These are phyloP conservation scores for Delphinapterus leucas DNA, from an alignment of 2,113 vertebrate genomes.

Conservation along the genomic window DNA sequence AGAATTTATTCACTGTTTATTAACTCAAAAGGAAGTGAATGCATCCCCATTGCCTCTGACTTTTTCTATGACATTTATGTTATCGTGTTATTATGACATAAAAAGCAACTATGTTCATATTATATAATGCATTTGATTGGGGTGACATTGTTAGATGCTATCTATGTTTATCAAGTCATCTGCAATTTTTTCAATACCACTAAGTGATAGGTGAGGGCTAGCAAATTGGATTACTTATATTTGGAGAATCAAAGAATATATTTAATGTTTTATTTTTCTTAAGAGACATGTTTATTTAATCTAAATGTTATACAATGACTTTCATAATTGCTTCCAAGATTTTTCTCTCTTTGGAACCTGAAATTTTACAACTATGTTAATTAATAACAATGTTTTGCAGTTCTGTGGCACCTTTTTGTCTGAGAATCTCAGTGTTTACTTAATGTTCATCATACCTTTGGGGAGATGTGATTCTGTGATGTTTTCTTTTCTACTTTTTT, in stretches of 20 bases:
- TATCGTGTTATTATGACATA: neutral
- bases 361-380: neutral
- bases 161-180: neutral
- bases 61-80: neutral
- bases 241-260: neutral
- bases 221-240: neutral
- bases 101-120: neutral
- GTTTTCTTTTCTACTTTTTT: slow-evolving; percentile 3
- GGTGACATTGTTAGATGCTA: neutral
- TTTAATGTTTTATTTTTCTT: slow-evolving; percentile 1
- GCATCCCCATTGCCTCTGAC: neutral
- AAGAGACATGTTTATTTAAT: slow-evolving; percentile 35
- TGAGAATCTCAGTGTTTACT: slow-evolving; percentile 57
- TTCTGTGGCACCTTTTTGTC: slow-evolving; percentile 25
- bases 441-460: neutral
- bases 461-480: neutral
- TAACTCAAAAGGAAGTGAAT: neutral
- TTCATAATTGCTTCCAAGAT: slow-evolving; percentile 47
- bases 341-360: neutral
- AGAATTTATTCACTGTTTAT: neutral
- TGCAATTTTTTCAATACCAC: neutral
- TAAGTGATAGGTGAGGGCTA: neutral
- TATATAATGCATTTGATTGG: neutral
- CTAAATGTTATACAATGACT: slow-evolving; percentile 30
- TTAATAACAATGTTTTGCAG: slow-evolving; percentile 30